A percentile compares a stretch with the other conserved stretches of the same genome.
Evolutionary conservation across 2,888 invertebrate species (phyloP).

Genomic region (Callosobruchus maculatus): DNA sequence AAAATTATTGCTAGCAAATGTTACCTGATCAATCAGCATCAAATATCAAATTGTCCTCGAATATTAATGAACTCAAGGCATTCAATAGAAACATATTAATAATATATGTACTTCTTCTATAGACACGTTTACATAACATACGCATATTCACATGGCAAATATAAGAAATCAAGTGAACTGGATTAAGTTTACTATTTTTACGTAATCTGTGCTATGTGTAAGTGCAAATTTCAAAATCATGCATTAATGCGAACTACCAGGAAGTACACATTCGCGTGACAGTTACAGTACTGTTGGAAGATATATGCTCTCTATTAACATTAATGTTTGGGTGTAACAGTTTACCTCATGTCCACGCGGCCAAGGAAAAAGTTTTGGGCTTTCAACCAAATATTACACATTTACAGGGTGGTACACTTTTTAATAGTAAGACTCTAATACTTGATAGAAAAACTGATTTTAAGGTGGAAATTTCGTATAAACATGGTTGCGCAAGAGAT

Average conservation of each 20-base stretch:
- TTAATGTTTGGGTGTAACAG: no score
- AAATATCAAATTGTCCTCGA: background rate
- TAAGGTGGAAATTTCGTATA: no score
- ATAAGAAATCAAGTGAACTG: background rate
- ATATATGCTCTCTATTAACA: no score
- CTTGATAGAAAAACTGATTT: no score
- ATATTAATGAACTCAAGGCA: background rate
- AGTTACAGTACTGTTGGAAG: background rate
- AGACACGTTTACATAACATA: background rate
- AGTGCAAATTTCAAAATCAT: background rate
- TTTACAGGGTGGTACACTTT: no score
- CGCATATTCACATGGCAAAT: background rate
- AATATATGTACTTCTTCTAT: background rate
- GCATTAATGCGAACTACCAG: background rate
- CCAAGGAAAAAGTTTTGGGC: no score
- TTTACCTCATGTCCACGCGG: no score
- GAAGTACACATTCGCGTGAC: background rate
- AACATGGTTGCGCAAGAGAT: no score
- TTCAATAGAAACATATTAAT: background rate
- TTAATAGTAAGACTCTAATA: no score
- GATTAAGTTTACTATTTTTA: background rate
- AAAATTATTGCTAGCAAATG: no score
- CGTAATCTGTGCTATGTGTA: background rate
- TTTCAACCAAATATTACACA: no score
- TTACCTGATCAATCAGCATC: background rate